phyloP scores from a whole-genome alignment of 2,888 invertebrate genomes.

The Notodromas monacha region DNA sequence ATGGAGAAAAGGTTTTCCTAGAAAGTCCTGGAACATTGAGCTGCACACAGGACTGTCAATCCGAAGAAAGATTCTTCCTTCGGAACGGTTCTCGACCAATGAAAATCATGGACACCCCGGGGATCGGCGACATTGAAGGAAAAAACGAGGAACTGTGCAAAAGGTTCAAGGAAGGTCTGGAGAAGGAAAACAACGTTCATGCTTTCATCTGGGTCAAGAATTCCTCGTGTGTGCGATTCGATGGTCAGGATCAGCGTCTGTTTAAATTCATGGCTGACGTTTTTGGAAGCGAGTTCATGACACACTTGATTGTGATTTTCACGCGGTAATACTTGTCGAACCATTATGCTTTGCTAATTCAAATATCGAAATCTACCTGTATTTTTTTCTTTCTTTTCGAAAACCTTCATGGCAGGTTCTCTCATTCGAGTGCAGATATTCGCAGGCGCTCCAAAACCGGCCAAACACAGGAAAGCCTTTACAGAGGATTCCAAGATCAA shows the following conservation, averaged over 20 bases:
- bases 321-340: too few species aligned
- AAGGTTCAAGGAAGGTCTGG: neutral
- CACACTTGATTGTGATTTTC: neutral
- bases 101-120: neutral
- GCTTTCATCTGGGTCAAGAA: conserved; percentile 4
- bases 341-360: too few species aligned
- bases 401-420: too few species aligned
- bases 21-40: neutral
- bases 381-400: too few species aligned
- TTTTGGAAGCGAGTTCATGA: neutral
- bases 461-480: too few species aligned
- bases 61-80: neutral
- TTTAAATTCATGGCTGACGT: conserved; percentile 1
- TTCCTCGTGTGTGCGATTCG: neutral
- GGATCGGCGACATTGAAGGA: neutral
- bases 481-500: too few species aligned
- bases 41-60: neutral
- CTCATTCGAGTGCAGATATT: too few species aligned
- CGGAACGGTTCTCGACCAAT: neutral
- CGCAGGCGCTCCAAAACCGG: too few species aligned
- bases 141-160: neutral
- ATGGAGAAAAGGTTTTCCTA: neutral
- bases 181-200: neutral
- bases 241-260: neutral
- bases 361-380: too few species aligned